phyloP scores from a whole-genome alignment of 2,888 invertebrate genomes.

The Lobophora halterata region DNA sequence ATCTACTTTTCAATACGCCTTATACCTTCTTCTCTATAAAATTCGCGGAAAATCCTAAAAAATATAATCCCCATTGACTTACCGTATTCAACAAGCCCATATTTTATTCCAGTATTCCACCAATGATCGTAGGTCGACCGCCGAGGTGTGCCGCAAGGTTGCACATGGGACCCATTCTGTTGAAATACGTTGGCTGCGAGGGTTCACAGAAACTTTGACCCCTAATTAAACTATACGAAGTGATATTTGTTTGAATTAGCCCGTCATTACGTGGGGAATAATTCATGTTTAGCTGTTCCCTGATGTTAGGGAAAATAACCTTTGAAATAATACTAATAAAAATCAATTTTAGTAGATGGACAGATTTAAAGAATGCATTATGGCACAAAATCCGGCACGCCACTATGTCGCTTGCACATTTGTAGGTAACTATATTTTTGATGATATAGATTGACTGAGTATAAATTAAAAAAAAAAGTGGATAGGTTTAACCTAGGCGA shows the following conservation, averaged over 20 bases:
- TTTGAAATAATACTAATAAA: not conserved
- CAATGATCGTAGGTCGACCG: slow-evolving; percentile 35
- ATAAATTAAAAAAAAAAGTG: too few relatives aligned
- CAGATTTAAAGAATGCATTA: too few relatives aligned
- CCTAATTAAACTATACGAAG: slow-evolving; percentile 56
- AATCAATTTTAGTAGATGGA: too few relatives aligned
- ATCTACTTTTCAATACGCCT: too few relatives aligned
- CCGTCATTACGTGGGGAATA: slow-evolving; percentile 28
- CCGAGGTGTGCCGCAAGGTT: slow-evolving; percentile 32
- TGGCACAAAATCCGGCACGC: too few relatives aligned
- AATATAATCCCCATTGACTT: too few relatives aligned
- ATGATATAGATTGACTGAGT: too few relatives aligned
- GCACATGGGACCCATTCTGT: slow-evolving; percentile 45
- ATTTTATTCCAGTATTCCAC: slow-evolving; percentile 12
- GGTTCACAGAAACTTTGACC: slow-evolving; percentile 35
- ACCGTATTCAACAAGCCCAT: slow-evolving; percentile 4
- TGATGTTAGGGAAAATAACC: slow-evolving; percentile 1
- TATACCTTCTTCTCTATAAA: too few relatives aligned
- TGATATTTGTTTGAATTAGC: slow-evolving; percentile 52
- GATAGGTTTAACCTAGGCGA: too few relatives aligned
- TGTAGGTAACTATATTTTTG: too few relatives aligned
- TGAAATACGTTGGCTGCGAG: slow-evolving; percentile 45
- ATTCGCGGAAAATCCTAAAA: too few relatives aligned
- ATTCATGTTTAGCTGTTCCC: slow-evolving; percentile 1
- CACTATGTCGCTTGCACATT: too few relatives aligned